Conservation (phyloP, 2,888 invertebrate species). For the Drosophila gaucha region DNA sequence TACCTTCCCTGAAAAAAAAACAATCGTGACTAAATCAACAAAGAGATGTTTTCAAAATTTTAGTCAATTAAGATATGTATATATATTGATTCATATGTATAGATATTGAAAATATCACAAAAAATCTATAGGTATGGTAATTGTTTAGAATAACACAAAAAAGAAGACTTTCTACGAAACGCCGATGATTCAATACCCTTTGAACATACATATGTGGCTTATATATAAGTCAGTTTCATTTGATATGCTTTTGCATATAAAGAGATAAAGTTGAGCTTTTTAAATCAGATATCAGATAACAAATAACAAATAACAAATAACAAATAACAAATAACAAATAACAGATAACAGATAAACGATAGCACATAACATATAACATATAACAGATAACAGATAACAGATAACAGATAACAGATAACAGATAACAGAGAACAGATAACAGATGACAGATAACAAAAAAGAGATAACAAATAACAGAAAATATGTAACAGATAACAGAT, state of each 20-base stretch:
- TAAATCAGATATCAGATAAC: neutral
- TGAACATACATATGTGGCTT: too few relatives aligned
- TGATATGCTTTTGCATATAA: too few relatives aligned
- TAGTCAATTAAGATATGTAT: neutral
- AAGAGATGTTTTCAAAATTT: neutral
- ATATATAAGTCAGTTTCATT: too few relatives aligned
- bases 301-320: neutral
- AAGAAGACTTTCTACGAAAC: neutral
- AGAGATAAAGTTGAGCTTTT: too few relatives aligned
- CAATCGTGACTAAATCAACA: conserved; percentile 6
- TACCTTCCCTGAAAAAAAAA: neutral
- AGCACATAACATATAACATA: neutral
- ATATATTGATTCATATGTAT: too few relatives aligned
- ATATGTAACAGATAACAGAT: neutral
- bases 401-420: conserved; percentile 1
- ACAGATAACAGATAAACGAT: neutral
- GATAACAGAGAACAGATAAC: neutral
- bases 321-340: too few relatives aligned
- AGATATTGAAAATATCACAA: too few relatives aligned
- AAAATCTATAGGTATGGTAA: too few relatives aligned
- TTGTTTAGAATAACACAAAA: neutral
- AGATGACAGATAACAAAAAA: neutral
- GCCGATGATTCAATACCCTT: too few relatives aligned
- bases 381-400: neutral
- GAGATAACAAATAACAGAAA: neutral